Conservation (phyloP, 1,140 invertebrate species). For the Pachypeltis micranthus region DNA sequence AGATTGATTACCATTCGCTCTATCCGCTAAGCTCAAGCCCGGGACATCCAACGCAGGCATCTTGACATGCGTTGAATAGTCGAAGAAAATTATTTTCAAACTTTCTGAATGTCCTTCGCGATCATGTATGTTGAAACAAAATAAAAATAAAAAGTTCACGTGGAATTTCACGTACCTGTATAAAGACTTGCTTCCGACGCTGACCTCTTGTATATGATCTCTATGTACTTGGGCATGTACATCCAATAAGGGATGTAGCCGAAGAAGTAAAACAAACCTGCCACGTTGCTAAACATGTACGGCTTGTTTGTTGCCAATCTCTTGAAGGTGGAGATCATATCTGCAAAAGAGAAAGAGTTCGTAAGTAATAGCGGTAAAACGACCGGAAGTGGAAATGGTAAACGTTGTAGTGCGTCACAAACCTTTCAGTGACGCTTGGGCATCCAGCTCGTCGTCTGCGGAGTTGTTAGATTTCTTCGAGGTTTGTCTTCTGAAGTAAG, state of each 20-base stretch:
- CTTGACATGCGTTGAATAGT: no score
- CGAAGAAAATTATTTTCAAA: no score
- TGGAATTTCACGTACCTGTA: conserved; percentile 27
- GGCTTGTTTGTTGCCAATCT: conserved; percentile 47
- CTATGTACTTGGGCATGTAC: conserved; percentile 36
- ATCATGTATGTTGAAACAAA: neutral
- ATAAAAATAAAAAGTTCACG: neutral
- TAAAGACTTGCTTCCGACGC: conserved; percentile 34
- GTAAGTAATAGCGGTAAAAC: no score
- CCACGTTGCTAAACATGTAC: conserved; percentile 43
- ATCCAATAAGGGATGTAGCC: conserved; percentile 32
- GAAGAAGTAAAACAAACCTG: conserved; percentile 37
- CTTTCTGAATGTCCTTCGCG: no score
- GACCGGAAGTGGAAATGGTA: no score
- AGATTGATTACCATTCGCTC: no score
- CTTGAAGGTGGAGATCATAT: conserved; percentile 41
- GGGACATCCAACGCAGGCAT: no score
- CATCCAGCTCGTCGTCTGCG: conserved; percentile 21
- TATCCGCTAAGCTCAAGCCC: no score
- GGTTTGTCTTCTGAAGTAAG: conserved; percentile 34
- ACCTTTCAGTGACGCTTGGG: conserved; percentile 27
- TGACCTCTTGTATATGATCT: conserved; percentile 43
- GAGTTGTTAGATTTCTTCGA: neutral
- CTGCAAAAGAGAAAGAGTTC: conserved; percentile 27
- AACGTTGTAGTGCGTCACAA: no score